Base-by-base conservation (phyloP, 2,797 vertebrate genomes). In the Antennarius maculatus region DNA sequence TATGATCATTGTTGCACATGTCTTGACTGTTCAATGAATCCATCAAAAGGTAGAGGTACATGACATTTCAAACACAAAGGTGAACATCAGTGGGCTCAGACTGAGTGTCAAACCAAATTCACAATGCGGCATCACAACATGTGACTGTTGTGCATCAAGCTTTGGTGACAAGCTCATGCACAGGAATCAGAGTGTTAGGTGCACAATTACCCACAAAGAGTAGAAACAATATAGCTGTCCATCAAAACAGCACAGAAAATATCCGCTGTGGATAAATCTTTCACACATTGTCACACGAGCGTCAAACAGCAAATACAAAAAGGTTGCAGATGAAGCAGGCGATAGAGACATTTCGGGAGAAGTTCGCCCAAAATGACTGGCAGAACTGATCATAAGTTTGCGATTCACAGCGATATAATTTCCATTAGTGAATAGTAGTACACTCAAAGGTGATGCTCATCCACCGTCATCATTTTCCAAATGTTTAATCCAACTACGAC, bases 401-500 rank as follows among this genome's bases (percentile, higher is more conserved):
- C 31, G 78, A 83, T 84, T 88, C 66, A 58, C 78, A 68, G 72
- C 78, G 54, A 49, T 68, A 69, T 65, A 42, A 76, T 80, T 88
- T 85, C 71, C 67, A 55, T 66, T 71, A 51, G 51, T 28, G 56
- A 87, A 88, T 82, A 88, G 86, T 56, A 54, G 75, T 9, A 63
- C 76, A 71, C 79, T 86, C 71, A 72, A 70, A 78, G 55, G 61
- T 67, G 73, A 82, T 74, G 82, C 77, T 81, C 52, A 66, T 85
- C 77, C 82, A 75, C 86, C 79, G 70, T 74, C 83, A 71, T 86
- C 47, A 86, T 88, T 88, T 87, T 82, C 77, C 81, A 76, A 89
- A 89, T 75, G 80, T 82, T 91, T 87, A 89, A 88, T 88, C 89
- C 80, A 84, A 81, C 78, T 76, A 86, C 85, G 64, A 90, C 80